Conservation (phyloP, 2,797 vertebrate genomes). For the Sphenopsis melanotis region DNA sequence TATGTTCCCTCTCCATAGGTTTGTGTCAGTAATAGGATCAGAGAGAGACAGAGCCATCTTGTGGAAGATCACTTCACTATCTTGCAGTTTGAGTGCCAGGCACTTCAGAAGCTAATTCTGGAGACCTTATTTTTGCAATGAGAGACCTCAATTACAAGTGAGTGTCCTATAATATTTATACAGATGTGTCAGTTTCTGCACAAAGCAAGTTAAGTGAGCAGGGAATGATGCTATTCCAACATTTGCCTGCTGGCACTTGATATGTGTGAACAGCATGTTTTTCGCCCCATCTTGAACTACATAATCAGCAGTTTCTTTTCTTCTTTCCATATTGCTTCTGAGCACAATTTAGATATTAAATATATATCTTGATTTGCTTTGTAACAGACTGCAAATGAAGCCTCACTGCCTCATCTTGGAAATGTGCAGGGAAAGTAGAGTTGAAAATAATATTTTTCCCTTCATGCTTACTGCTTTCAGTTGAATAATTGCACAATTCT, state of each 20-base stretch:
- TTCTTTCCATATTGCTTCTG: constrained; percentile 57
- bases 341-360: constrained; percentile 64
- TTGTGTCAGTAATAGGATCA: not conserved
- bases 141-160: not conserved
- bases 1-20: not conserved
- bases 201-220: not conserved
- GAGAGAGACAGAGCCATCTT: constrained; percentile 42
- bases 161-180: constrained; percentile 1
- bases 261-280: not conserved
- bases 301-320: constrained; percentile 53
- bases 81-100: not conserved
- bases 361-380: constrained; percentile 71
- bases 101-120: not conserved
- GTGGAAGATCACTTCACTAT: not conserved
- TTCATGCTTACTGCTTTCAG: constrained; percentile 66
- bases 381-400: constrained; percentile 75
- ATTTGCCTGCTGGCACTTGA: constrained; percentile 29
- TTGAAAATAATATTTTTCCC: constrained; percentile 66
- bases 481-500: constrained; percentile 73
- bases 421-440: constrained; percentile 64
- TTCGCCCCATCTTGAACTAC: not conserved
- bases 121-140: not conserved
- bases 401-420: constrained; percentile 64
- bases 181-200: not conserved
- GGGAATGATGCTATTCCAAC: not conserved